Conservation (phyloP, 2,888 invertebrate genomes). For the Gari tellinella region DNA sequence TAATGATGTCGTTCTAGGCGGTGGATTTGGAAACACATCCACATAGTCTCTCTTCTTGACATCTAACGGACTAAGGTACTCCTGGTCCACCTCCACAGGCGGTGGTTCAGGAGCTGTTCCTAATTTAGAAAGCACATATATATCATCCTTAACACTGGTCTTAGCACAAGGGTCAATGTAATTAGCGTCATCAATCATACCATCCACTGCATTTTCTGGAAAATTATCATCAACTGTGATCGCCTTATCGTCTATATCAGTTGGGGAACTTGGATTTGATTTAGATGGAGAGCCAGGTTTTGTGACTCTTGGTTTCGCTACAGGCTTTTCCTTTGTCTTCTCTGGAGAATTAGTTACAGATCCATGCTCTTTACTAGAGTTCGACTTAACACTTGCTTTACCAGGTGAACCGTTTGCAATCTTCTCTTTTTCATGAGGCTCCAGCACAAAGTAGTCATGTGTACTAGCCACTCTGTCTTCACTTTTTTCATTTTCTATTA, state of each 20-base stretch:
- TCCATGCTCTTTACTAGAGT: conserved; percentile 2
- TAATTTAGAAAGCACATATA: conserved; percentile 51
- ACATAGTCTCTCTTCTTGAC: conserved; percentile 39
- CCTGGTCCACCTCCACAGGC: conserved; percentile 26
- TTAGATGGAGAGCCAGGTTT: background rate
- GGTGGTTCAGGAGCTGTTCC: conserved; percentile 57
- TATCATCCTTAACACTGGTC: conserved; percentile 32
- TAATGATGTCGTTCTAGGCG: conserved; percentile 46
- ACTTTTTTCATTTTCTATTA: conserved; percentile 9
- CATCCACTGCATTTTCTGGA: conserved; percentile 7
- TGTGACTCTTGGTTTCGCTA: conserved; percentile 20
- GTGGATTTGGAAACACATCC: conserved; percentile 50
- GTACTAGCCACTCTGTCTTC: conserved; percentile 23
- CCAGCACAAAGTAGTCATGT: conserved; percentile 59
- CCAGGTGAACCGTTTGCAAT: conserved; percentile 1
- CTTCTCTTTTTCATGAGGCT: conserved; percentile 42
- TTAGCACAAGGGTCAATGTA: conserved; percentile 13
- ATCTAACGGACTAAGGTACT: conserved; percentile 44
- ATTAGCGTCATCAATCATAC: conserved; percentile 6
- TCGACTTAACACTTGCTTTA: conserved; percentile 4
- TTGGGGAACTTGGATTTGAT: conserved; percentile 6
- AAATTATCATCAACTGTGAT: background rate
- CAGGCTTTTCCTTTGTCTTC: conserved; percentile 11
- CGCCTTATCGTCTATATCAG: background rate
- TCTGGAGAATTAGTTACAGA: background rate